Conservation (phyloP, 2,113 vertebrate genomes). For the Paedocypris sp. region DNA sequence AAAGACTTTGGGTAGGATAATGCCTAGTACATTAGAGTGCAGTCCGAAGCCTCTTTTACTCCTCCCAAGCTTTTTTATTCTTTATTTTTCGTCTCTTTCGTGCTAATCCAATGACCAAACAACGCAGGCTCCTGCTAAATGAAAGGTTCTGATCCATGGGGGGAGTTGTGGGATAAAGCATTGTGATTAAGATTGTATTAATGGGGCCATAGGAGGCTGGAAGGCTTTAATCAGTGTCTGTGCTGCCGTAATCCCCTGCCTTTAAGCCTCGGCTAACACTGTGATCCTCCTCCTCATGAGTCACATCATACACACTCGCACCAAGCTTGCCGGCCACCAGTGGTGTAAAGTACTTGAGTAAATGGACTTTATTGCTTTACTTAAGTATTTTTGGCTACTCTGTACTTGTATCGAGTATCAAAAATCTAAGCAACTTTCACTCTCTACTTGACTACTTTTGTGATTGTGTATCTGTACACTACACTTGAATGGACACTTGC, state of each 20-base stretch:
- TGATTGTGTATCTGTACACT: too few relatives aligned
- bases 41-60: conserved; percentile 25
- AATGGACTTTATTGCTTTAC: too few relatives aligned
- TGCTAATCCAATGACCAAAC: conserved; percentile 62
- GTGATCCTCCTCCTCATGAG: conserved; percentile 45
- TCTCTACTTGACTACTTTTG: too few relatives aligned
- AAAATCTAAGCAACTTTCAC: too few relatives aligned
- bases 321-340: conserved; percentile 17
- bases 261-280: conserved; percentile 56
- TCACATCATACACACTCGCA: conserved; percentile 25
- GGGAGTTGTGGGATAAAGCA: conserved; percentile 62
- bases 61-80: conserved; percentile 28
- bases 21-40: conserved; percentile 27
- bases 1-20: background rate
- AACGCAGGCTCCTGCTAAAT: conserved; percentile 56
- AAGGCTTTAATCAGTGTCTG: conserved; percentile 71
- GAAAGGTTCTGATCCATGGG: conserved; percentile 63
- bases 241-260: conserved; percentile 58
- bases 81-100: conserved; percentile 43
- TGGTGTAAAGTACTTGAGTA: conserved; percentile 43
- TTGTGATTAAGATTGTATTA: conserved; percentile 74
- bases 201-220: conserved; percentile 66
- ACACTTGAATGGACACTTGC: too few relatives aligned
- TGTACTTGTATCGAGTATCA: too few relatives aligned
- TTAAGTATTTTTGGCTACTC: too few relatives aligned